Percentiles rank a stretch among this genome's conserved stretches.
Conservation (phyloP, 1,140 invertebrate species). For the Arion vulgaris region DNA sequence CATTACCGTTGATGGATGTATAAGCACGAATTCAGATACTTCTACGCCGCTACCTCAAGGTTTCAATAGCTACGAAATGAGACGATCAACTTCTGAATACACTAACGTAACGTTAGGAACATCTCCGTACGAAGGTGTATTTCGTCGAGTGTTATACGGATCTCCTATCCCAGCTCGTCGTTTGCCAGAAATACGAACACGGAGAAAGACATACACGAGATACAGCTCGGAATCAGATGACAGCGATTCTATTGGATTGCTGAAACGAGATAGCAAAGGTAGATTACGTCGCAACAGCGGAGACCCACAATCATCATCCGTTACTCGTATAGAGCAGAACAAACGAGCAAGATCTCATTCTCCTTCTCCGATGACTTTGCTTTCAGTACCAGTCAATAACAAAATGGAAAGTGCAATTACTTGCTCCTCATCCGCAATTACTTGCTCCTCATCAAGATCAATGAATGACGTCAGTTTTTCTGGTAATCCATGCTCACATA, state of each 20-base stretch:
- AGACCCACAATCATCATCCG: not conserved
- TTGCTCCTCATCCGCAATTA: not conserved
- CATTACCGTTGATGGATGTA: not conserved
- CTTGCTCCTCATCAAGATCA: conserved; percentile 16
- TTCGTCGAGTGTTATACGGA: not conserved
- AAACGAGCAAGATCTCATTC: not conserved
- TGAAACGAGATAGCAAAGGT: not conserved
- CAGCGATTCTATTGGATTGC: not conserved
- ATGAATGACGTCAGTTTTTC: conserved; percentile 31
- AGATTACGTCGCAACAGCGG: conserved; percentile 25
- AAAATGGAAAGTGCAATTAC: not conserved
- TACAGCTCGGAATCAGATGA: conserved; percentile 25
- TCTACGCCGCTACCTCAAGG: not conserved
- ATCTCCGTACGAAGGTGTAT: not conserved
- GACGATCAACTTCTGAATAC: conserved; percentile 10
- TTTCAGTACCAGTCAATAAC: conserved; percentile 2
- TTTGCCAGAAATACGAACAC: not conserved
- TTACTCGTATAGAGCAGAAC: not conserved
- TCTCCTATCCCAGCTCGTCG: conserved; percentile 16
- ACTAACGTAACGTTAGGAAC: not conserved
- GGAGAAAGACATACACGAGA: conserved; percentile 4
- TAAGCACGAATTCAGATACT: not conserved
- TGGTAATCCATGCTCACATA: conserved; percentile 14
- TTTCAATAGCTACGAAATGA: not conserved
- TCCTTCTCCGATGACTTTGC: not conserved